Evolutionary conservation across 2,113 vertebrate species (phyloP).

Genomic region (Ranitomeya imitator): DNA sequence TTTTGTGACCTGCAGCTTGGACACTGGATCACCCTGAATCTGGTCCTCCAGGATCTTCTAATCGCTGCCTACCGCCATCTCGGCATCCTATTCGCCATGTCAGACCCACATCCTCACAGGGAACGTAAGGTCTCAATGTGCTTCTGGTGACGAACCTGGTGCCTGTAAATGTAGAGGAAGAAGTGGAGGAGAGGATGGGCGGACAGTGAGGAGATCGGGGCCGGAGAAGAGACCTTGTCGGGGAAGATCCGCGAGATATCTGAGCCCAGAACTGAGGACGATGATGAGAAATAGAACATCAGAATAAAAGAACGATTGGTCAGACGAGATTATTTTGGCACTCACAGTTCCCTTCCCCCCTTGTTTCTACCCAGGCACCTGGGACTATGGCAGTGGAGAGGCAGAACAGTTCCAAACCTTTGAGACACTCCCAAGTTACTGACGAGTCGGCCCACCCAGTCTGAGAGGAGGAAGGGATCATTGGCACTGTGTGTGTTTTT

Average conservation of each 20-base stretch:
- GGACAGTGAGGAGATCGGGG: neutral
- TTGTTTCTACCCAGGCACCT: constrained; percentile 14
- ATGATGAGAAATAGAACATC: constrained; percentile 4
- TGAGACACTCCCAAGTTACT: neutral
- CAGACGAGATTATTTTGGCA: constrained; percentile 57
- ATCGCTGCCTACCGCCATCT: neutral
- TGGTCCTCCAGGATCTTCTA: neutral
- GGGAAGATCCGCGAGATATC: constrained; percentile 44
- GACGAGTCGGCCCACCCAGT: neutral
- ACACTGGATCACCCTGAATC: constrained; percentile 11
- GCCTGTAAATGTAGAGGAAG: constrained; percentile 37
- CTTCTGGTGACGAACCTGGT: constrained; percentile 38
- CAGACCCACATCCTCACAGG: neutral
- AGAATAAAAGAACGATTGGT: neutral
- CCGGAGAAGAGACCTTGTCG: neutral
- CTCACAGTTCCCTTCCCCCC: neutral
- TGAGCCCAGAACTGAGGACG: constrained; percentile 49
- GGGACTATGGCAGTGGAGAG: constrained; percentile 43
- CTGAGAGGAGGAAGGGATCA: constrained; percentile 9
- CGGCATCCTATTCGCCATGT: neutral
- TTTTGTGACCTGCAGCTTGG: neutral
- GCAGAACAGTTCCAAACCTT: neutral
- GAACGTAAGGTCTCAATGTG: constrained; percentile 34
- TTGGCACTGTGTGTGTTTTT: constrained; percentile 50
- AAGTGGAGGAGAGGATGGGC: neutral